Evolutionary conservation across 2,113 vertebrate species (phyloP), one percentile per base, ranked within the genome.

Genomic region (Marmota flaviventris): DNA sequence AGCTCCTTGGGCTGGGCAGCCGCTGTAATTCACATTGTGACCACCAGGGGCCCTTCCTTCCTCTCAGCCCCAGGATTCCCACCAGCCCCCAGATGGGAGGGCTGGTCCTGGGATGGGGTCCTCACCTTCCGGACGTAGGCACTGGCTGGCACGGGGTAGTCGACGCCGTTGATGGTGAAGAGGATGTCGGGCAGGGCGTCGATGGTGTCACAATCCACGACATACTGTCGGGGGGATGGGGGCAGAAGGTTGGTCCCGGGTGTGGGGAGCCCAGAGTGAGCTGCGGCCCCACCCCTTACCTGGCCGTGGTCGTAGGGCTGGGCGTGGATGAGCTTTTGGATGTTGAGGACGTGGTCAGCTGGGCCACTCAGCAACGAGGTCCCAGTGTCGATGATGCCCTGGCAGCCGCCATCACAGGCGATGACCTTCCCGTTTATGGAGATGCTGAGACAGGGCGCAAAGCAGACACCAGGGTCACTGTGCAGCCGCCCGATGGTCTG

Each of bases 361-460:
- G 98, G 98, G 53, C 98, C 99, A 22, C 93, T 85, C 42, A 99
- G 61, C 70, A 98, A 27, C 0, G 99, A 98, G 27, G 98, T 99
- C 22, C 99, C 99, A 0, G 98, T 99, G 83, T 99, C 99, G 11
- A 99, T 61, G 8, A 98, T 92, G 12, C 90, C 96, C 69, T 95
- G 88, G 61, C 97, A 98, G 93, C 96, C 63, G 0, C 70, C 10
- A 0, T 27, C 2, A 58, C 97, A 98, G 22, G 83, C 93, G 34
- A 97, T 51, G 1, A 89, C 51, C 1, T 1, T 32, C 27, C 75
- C n/a, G 0, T 89, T 61, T 63, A 93, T 78, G 92, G 91, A 70
- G 81, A 95, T 90, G 53, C 97, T 97, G 85, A 53, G 48, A 37
- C 10, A 4, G 78, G 27, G 63, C 11, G 34, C 37, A 67, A 37